These are phyloP conservation scores for Mus pahari DNA, from an alignment of 2,113 vertebrate species.

Conservation along the genomic window DNA sequence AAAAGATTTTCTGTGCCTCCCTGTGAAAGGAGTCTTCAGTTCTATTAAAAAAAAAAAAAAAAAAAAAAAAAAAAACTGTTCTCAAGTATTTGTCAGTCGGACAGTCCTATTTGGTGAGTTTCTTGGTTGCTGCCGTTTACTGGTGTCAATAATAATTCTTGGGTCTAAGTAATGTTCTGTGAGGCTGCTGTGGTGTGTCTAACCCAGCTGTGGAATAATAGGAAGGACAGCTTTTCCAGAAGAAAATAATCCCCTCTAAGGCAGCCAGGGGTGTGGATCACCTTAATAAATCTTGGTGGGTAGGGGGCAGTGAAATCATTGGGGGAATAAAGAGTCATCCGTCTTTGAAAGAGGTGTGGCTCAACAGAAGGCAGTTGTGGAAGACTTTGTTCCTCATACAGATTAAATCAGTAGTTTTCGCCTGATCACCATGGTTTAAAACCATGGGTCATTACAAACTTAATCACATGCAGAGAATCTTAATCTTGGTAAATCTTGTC, in stretches of 20 bases:
- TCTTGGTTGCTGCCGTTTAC: constrained; percentile 71
- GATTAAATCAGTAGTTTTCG: constrained; percentile 40
- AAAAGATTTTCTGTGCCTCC: constrained; percentile 78
- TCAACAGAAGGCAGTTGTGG: background rate
- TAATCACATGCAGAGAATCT: constrained; percentile 1
- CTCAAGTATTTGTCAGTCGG: constrained; percentile 74
- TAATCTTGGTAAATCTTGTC: constrained; percentile 18
- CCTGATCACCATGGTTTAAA: background rate
- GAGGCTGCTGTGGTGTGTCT: constrained; percentile 86
- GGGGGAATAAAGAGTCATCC: constrained; percentile 89
- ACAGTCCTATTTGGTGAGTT: constrained; percentile 69
- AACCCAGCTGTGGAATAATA: constrained; percentile 87
- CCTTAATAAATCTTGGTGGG: constrained; percentile 89
- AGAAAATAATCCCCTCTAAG: constrained; percentile 85
- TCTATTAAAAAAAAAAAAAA: constrained; percentile 73
- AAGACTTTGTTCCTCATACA: background rate
- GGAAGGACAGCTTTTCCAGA: constrained; percentile 87
- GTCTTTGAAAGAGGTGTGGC: constrained; percentile 82
- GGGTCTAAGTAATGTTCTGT: constrained; percentile 86
- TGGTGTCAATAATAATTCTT: constrained; percentile 82
- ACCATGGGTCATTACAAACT: constrained; percentile 18
- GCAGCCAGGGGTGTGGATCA: constrained; percentile 88
- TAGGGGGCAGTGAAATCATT: constrained; percentile 83
- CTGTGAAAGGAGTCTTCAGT: constrained; percentile 69
- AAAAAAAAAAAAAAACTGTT: constrained; percentile 51